Conservation (phyloP, 2,113 vertebrate species). For the Lampris megalopsis region DNA sequence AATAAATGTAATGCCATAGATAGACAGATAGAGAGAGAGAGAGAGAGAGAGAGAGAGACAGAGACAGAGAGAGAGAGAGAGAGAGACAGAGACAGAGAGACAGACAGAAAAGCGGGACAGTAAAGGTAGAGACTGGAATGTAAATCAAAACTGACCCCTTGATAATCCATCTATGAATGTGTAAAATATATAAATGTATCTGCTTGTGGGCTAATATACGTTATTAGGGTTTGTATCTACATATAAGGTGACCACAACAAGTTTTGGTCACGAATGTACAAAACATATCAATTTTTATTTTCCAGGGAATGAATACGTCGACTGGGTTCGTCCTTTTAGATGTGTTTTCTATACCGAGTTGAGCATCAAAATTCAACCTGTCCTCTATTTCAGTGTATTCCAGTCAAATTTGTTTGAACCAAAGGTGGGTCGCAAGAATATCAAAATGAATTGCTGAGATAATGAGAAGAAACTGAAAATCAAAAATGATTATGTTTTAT, state of each 20-base stretch:
- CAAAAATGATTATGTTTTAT: background rate
- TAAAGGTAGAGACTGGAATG: background rate
- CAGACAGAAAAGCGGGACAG: too few relatives aligned
- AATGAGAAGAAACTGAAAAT: background rate
- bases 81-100: background rate
- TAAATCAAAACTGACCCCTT: background rate
- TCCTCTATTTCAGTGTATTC: too few relatives aligned
- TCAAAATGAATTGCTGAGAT: background rate
- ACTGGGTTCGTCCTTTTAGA: background rate
- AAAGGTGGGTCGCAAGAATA: background rate
- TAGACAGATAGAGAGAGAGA: background rate
- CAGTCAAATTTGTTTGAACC: too few relatives aligned
- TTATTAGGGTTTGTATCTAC: too few relatives aligned
- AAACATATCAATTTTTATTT: too few relatives aligned
- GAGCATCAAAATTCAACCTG: too few relatives aligned
- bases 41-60: background rate
- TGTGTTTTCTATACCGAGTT: background rate
- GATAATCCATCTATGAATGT: background rate
- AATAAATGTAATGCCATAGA: constrained; percentile 22
- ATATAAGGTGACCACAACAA: too few relatives aligned
- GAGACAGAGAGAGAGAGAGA: background rate
- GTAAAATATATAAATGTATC: background rate
- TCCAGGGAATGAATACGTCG: too few relatives aligned
- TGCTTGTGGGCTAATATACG: background rate
- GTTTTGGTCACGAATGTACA: too few relatives aligned